Base-by-base conservation (phyloP, 2,888 invertebrate species). In the Rhogogaster chlorosoma region DNA sequence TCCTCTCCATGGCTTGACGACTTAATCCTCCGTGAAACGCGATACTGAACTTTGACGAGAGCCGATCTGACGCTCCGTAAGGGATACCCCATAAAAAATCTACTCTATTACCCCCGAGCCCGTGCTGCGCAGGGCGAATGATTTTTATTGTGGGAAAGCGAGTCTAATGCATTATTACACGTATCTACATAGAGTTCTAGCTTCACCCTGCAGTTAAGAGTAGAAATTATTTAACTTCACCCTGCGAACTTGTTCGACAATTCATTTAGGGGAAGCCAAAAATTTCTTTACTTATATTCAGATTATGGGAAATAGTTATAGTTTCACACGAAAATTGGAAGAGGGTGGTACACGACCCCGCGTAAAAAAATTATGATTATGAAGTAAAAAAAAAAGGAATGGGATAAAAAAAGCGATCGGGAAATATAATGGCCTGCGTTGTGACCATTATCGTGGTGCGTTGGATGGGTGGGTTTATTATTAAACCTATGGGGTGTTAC, bases 21-120 rank as follows among this genome's bases (percentile, higher is more conserved):
- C 87, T 89, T 89, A 90, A 91, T 91, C 90, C 90, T 87, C 89
- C 90, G 88, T 90, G 90, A 88, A 89, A 89, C 90, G 88, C 88
- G 88, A 90, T 89, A 89, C 88, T 88, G 86, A 86, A 87, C 87
- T 86, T 88, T 91, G 91, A 92, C 90, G 91, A 90, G 91, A 91
- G 87, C 86, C 87, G 90, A 91, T 90, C 89, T 85, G 91, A 91
- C 91, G 77, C 67, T 53, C 90, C 88, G 89, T 85, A 89, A 89
- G 87, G 89, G 90, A 89, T 90, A 89, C 88, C 85, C 87, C 87
- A 87, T 89, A 89, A 89, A 88, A 90, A 88, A 86, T 83, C 64
- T 70, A 83, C 83, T 83, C 38, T 70, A 83, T 83, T 83, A 83
- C 83, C 70, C 83, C 18, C 18, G 18, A n/a, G 45, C 64, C 64